Evolutionary conservation across 2,888 invertebrate species (phyloP), one percentile per base, ranked within the genome.

Genomic region (Dendrolimus houi): DNA sequence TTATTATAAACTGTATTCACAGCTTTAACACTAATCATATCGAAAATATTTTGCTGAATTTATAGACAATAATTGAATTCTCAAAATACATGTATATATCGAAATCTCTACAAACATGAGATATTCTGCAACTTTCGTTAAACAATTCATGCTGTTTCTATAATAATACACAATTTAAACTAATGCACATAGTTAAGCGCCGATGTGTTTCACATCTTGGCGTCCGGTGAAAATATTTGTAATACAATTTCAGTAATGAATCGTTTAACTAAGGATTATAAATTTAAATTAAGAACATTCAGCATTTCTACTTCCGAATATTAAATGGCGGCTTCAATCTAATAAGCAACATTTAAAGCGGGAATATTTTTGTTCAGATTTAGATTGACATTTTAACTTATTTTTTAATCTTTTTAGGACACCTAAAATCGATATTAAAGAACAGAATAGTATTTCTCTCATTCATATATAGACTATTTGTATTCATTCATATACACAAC

Each of bases 21-120:
- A 85, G 85, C 85, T 71, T 71, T 82, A 82, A 81, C 79, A 80
- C 85, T 87, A 87, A 75, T 81, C 66, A 82, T 83, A 86, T 86
- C 81, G 85, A 87, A 87, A 87, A 88, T 85, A 87, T 82, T 76
- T 70, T 81, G 83, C 76, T 81, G 81, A 81, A 85, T 81, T 74
- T 76, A 83, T 77, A 82, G 78, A 81, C 71, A 79, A 82, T 79
- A 80, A 80, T 81, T 71, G 64, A 81, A 76, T 72, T 83, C 81
- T 75, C 79, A 83, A 83, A 83, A 83, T 81, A 81, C 71, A 67
- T 72, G 76, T 68, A 78, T 75, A 76, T 68, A 75, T 75, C 72
- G 66, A 74, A 76, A 77, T 73, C 64, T 64, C 76, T 78, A 77
- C 69, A 64, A 74, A 75, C 72, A 69, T 70, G 69, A 71, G 74